Conservation (phyloP, 2,888 invertebrate genomes). For the Ornithoptera priamus region DNA sequence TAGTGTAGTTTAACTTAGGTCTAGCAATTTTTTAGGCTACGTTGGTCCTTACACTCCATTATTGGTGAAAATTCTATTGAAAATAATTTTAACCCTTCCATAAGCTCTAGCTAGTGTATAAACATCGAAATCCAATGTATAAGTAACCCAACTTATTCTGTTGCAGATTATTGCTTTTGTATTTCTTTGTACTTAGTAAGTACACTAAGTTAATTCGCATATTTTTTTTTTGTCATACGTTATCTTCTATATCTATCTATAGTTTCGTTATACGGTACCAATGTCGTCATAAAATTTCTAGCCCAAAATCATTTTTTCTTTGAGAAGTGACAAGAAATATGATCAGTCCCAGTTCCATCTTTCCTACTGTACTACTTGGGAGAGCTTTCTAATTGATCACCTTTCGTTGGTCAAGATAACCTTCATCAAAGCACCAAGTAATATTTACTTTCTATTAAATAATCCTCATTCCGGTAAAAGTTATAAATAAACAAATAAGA, state of each 20-base stretch:
- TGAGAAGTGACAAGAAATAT: slow-evolving; percentile 32
- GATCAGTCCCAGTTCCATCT: slow-evolving; percentile 26
- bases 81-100: too few species aligned
- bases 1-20: too few species aligned
- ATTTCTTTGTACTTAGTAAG: not conserved
- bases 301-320: slow-evolving; percentile 35
- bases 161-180: not conserved
- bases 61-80: too few species aligned
- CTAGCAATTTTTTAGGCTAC: too few species aligned
- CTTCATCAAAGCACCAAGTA: slow-evolving; percentile 35
- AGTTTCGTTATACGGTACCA: not conserved
- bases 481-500: too few species aligned
- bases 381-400: slow-evolving; percentile 52
- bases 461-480: slow-evolving; percentile 42
- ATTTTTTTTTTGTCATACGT: not conserved
- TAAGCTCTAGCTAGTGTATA: too few species aligned
- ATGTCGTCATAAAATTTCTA: not conserved
- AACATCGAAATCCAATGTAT: too few species aligned
- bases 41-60: too few species aligned
- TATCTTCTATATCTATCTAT: too few species aligned
- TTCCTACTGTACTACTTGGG: not conserved
- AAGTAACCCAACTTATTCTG: not conserved
- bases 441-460: slow-evolving; percentile 46
- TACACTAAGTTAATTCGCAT: not conserved
- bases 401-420: slow-evolving; percentile 49